These are phyloP conservation scores for Pyrrhopygopsis socrates DNA, from an alignment of 2,888 invertebrate genomes.

Conservation along the genomic window DNA sequence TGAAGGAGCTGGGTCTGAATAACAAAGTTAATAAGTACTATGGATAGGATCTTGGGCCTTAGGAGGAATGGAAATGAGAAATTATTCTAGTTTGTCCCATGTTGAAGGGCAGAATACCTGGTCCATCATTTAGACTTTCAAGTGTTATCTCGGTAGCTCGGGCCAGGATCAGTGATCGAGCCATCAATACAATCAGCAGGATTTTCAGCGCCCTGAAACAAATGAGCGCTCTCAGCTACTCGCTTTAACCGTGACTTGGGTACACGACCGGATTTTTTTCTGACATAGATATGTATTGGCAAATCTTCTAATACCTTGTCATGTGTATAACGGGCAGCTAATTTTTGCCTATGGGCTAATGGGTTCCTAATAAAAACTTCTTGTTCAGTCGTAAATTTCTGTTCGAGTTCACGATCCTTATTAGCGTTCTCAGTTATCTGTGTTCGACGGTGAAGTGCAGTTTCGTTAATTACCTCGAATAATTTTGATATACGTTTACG, in stretches of 20 bases:
- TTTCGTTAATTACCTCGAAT: constrained; percentile 72
- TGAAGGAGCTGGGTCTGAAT: no score
- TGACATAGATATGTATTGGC: constrained; percentile 60
- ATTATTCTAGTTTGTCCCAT: not conserved
- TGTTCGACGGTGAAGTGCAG: constrained; percentile 36
- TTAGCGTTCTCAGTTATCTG: constrained; percentile 42
- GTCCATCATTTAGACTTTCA: not conserved
- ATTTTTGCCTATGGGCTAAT: constrained; percentile 43
- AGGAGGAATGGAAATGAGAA: not conserved
- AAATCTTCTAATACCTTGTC: constrained; percentile 47
- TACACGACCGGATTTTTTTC: constrained; percentile 51
- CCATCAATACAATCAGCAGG: no score
- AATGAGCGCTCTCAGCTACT: constrained; percentile 1
- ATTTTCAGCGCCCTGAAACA: constrained; percentile 10
- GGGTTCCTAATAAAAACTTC: constrained; percentile 57
- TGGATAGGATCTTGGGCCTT: no score
- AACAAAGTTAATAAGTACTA: no score
- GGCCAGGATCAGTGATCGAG: not conserved
- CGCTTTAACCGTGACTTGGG: constrained; percentile 54
- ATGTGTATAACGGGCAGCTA: constrained; percentile 55
- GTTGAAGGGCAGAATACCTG: not conserved
- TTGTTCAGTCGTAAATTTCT: constrained; percentile 33
- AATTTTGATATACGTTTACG: constrained; percentile 65
- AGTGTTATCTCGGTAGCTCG: not conserved
- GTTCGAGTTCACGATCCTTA: constrained; percentile 34